phyloP scores from a whole-genome alignment of 2,888 invertebrate species.

The Nineta flava region DNA sequence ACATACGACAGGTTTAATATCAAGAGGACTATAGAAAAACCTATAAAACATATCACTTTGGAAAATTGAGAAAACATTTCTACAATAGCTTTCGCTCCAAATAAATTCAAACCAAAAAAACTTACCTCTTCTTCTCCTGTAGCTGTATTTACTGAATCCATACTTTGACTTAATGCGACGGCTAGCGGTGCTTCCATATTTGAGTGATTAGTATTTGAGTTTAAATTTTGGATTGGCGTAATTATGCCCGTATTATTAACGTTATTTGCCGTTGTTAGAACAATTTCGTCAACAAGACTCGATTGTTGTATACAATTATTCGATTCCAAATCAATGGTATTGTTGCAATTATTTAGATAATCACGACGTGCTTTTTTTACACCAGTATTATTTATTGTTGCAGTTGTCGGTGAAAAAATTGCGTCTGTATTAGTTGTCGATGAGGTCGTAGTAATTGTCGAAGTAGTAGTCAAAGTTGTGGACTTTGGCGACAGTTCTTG shows the following conservation, averaged over 20 bases:
- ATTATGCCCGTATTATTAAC: conserved; percentile 19
- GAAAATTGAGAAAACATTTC: no score
- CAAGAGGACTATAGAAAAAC: no score
- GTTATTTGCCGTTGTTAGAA: conserved; percentile 17
- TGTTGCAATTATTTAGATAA: conserved; percentile 19
- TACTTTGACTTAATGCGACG: conserved; percentile 83
- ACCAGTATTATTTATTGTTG: conserved; percentile 11
- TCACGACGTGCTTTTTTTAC: conserved; percentile 25
- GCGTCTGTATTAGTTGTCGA: conserved; percentile 8
- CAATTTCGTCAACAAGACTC: not conserved
- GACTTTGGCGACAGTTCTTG: conserved; percentile 25
- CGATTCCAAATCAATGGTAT: conserved; percentile 4
- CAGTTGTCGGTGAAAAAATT: conserved; percentile 19
- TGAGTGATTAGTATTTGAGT: conserved; percentile 25
- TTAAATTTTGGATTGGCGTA: not conserved
- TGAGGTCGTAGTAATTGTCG: conserved; percentile 16
- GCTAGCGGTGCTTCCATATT: conserved; percentile 52
- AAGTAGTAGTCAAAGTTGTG: conserved; percentile 6
- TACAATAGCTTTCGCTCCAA: no score
- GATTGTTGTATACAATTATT: not conserved
- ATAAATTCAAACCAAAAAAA: no score
- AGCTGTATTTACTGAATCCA: conserved; percentile 93
- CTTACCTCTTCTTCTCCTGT: conserved; percentile 95
- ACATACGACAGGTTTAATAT: no score
- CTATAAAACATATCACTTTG: no score